Percentiles rank a stretch among this genome's conserved stretches.
Evolutionary conservation across 2,888 invertebrate genomes (phyloP).

Genomic region (Drosophila acutilabella): DNA sequence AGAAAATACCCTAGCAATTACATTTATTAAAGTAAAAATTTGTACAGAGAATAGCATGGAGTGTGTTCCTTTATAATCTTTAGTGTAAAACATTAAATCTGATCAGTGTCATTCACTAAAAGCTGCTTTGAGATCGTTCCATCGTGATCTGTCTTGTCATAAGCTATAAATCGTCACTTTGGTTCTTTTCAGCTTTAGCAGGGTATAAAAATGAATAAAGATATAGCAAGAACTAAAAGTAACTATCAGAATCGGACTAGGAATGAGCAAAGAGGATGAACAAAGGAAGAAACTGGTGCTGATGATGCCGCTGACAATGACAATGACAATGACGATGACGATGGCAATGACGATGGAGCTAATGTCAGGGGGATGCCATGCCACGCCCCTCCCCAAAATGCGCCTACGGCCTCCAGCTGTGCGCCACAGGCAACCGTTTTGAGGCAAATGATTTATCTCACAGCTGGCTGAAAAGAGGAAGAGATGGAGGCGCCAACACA

Average conservation of each 20-base stretch:
- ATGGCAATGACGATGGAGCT: conserved; percentile 67
- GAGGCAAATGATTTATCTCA: conserved; percentile 73
- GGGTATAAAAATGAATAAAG: conserved; percentile 18
- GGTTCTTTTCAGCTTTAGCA: neutral
- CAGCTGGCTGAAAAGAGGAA: conserved; percentile 38
- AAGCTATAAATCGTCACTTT: neutral
- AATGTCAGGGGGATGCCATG: conserved; percentile 34
- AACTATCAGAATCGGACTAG: conserved; percentile 28
- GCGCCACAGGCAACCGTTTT: conserved; percentile 58
- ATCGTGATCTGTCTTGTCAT: neutral
- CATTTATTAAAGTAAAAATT: too few relatives aligned
- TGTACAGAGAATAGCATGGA: too few relatives aligned
- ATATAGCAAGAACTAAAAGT: conserved; percentile 41
- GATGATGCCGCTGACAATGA: conserved; percentile 66
- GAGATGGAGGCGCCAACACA: neutral
- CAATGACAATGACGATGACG: conserved; percentile 64
- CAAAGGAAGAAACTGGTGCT: conserved; percentile 28
- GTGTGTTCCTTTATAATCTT: too few relatives aligned
- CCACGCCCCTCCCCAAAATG: neutral
- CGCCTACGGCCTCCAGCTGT: conserved; percentile 41
- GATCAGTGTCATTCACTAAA: too few relatives aligned
- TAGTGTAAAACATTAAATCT: too few relatives aligned
- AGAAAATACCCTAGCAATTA: neutral
- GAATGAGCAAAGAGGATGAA: neutral
- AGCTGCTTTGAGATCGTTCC: too few relatives aligned